Evolutionary conservation across 2,797 vertebrate species (phyloP).

Genomic region (Brotula barbata): DNA sequence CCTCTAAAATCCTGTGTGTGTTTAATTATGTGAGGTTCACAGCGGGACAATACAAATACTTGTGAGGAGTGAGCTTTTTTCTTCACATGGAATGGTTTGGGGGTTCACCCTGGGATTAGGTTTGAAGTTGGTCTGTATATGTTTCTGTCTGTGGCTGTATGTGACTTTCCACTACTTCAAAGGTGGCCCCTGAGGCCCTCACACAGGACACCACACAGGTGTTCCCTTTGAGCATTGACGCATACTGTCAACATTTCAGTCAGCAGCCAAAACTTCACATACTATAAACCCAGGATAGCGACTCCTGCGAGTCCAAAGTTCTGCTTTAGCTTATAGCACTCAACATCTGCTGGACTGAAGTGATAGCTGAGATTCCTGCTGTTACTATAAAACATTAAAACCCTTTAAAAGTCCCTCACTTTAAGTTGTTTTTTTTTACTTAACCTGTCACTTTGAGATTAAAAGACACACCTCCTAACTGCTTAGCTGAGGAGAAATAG

Average conservation of each 20-base stretch:
- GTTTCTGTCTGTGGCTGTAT: constrained; percentile 50
- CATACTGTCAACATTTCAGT: constrained; percentile 58
- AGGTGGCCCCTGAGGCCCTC: constrained; percentile 52
- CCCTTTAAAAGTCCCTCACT: constrained; percentile 33
- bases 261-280: constrained; percentile 41
- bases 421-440: constrained; percentile 41
- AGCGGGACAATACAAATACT: constrained; percentile 14
- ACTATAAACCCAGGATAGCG: constrained; percentile 39
- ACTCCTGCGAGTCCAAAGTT: constrained; percentile 17
- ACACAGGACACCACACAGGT: constrained; percentile 60
- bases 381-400: constrained; percentile 37
- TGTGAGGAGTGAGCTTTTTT: constrained; percentile 7
- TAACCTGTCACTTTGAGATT: constrained; percentile 32
- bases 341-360: constrained; percentile 42
- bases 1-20: not conserved
- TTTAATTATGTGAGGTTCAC: constrained; percentile 17
- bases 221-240: constrained; percentile 60
- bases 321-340: constrained; percentile 28
- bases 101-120: constrained; percentile 6
- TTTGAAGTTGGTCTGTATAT: constrained; percentile 37
- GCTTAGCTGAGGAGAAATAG: constrained; percentile 23
- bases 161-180: constrained; percentile 67
- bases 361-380: constrained; percentile 31
- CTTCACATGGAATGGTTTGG: constrained; percentile 1
- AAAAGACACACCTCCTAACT: constrained; percentile 33